Percentiles rank a stretch among this genome's conserved stretches.
Conservation (phyloP, 2,113 vertebrate species). For the Cichladusa arquata region DNA sequence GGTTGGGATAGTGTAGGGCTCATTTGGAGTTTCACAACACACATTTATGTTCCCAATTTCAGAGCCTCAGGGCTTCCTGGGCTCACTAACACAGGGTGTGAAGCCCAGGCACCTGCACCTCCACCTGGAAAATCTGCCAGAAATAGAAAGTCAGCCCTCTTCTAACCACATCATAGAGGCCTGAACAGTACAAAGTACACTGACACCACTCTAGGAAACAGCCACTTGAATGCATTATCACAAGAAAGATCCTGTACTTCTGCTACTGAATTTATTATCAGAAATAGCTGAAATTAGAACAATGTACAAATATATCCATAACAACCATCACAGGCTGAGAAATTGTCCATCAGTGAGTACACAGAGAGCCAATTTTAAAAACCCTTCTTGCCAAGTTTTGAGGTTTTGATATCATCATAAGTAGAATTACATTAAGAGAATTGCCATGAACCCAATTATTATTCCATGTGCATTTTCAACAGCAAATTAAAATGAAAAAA, state of each 20-base stretch:
- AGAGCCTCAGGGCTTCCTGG: not conserved
- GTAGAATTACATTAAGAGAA: not conserved
- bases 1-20: not conserved
- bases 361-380: not conserved
- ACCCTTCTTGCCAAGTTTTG: not conserved
- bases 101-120: not conserved
- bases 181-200: not conserved
- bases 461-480: not conserved
- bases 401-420: not conserved
- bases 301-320: not conserved
- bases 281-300: not conserved
- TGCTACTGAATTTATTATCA: not conserved
- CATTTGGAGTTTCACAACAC: not conserved
- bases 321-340: not conserved
- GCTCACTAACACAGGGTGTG: not conserved
- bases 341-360: not conserved
- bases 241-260: not conserved
- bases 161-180: not conserved
- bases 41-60: not conserved
- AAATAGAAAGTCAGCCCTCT: not conserved
- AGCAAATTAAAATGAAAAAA: not conserved
- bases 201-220: not conserved
- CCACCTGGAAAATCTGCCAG: not conserved
- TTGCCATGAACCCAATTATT: not conserved
- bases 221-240: not conserved